phyloP scores from a whole-genome alignment of 2,888 invertebrate genomes.

The Leuctra nigra region DNA sequence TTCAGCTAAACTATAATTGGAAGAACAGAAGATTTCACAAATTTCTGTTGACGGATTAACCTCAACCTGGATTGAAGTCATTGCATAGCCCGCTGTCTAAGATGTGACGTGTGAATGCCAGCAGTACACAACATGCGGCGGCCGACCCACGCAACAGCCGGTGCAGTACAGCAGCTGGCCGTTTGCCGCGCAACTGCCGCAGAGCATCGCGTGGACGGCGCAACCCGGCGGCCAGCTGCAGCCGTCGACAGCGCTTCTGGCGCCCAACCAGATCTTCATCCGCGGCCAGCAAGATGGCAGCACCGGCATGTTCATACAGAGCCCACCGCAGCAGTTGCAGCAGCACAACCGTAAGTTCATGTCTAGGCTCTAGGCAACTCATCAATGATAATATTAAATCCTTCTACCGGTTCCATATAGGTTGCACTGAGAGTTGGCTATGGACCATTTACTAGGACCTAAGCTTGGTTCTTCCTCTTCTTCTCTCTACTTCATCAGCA shows the following conservation, averaged over 20 bases:
- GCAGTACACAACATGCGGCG: constrained; percentile 41
- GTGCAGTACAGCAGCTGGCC: constrained; percentile 82
- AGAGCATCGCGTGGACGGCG: constrained; percentile 63
- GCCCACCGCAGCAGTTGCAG: constrained; percentile 59
- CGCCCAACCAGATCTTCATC: constrained; percentile 77
- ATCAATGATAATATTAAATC: too few relatives aligned
- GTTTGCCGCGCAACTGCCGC: constrained; percentile 61
- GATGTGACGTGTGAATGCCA: constrained; percentile 51
- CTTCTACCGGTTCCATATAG: too few relatives aligned
- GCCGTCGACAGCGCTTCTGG: constrained; percentile 48
- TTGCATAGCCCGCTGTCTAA: too few relatives aligned
- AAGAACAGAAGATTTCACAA: too few relatives aligned
- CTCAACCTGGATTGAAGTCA: too few relatives aligned
- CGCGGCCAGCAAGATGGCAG: constrained; percentile 69
- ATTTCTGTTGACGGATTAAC: too few relatives aligned
- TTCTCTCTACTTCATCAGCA: too few relatives aligned
- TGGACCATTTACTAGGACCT: too few relatives aligned
- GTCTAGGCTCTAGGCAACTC: too few relatives aligned
- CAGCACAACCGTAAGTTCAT: constrained; percentile 56
- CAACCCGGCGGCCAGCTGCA: constrained; percentile 43
- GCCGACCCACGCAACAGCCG: constrained; percentile 33
- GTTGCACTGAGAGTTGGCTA: too few relatives aligned
- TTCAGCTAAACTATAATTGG: too few relatives aligned
- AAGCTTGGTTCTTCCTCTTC: too few relatives aligned
- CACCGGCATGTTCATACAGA: constrained; percentile 68